Evolutionary conservation across 2,888 invertebrate genomes (phyloP), one percentile per base, ranked within the genome.

Genomic region (Lumbricus terrestris): DNA sequence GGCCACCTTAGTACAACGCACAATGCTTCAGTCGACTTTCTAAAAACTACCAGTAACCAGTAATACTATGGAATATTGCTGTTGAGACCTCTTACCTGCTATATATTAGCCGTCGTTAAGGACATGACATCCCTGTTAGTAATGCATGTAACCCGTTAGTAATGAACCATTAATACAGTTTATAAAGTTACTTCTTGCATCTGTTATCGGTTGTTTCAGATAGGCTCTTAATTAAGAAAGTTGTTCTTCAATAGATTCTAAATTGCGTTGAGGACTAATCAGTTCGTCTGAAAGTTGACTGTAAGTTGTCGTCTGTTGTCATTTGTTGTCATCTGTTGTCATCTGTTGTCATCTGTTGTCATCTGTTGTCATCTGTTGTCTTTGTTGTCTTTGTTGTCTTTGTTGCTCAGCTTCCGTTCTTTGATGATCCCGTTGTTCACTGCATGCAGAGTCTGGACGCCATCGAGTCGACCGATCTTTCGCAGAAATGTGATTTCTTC

Each of bases 361-460:
- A n/a, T 23, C 37, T 35, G 35, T 88, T 88, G 18, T 18, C 29
- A 47, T 23, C 47, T 47, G 47, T 47, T 47, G 47, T 47, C 23
- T 23, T 23, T 47, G 47, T 47, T 47, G 20, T 15, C 4, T 23
- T 6, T 47, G 47, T 20, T 47, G 69, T 23, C n/a, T n/a, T n/a
- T 69, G 69, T 69, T 69, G 69, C n/a, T n/a, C 92, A 92, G 92
- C 54, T 92, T 29, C 90, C 90, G 88, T 92, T 90, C 90, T 96
- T 96, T 95, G 97, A 97, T 94, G 98, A 99, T 96, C 97, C 97
- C 88, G 97, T 97, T 40, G 97, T 99, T 91, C 97, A 97, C 93
- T 98, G 98, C 34, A 96, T 99, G 93, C 98, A 99, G 95, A 97
- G 97, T 94, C 96, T 99, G 92, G 99, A 99, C 95, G 97, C 97